These are phyloP conservation scores for Adoxophyes honmai DNA, from an alignment of 1,140 invertebrate genomes.

Conservation along the genomic window DNA sequence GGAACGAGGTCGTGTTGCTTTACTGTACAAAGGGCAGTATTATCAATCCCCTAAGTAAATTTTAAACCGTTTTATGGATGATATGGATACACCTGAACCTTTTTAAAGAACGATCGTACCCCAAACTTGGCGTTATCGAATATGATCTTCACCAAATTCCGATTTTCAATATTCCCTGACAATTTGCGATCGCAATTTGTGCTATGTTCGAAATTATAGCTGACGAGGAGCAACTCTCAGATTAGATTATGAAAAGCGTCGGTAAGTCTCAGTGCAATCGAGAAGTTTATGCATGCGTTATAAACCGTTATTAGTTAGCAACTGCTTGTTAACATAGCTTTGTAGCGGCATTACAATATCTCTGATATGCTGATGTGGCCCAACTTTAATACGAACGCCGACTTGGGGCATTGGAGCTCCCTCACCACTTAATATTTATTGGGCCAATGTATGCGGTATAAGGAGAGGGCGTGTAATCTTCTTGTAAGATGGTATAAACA, in stretches of 20 bases:
- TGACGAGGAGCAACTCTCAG: slow-evolving; percentile 2
- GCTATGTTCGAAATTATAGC: background rate
- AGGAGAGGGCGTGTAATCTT: background rate
- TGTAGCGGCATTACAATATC: slow-evolving; percentile 54
- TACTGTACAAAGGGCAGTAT: background rate
- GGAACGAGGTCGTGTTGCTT: background rate
- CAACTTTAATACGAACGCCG: slow-evolving; percentile 4
- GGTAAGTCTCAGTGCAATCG: slow-evolving; percentile 16
- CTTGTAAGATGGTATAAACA: slow-evolving; percentile 6
- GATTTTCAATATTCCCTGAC: slow-evolving; percentile 7
- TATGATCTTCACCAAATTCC: background rate
- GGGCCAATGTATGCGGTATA: background rate
- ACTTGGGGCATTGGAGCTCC: background rate
- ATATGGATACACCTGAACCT: too few species aligned
- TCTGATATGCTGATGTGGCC: slow-evolving; percentile 47
- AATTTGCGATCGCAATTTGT: background rate
- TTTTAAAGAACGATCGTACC: too few species aligned
- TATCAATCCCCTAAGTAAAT: too few species aligned
- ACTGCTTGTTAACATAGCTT: slow-evolving; percentile 41
- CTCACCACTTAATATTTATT: slow-evolving; percentile 12
- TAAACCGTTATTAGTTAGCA: slow-evolving; percentile 53
- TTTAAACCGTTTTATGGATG: too few species aligned
- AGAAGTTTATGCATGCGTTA: slow-evolving; percentile 55
- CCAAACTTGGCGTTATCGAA: too few species aligned
- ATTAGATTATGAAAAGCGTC: slow-evolving; percentile 13